These are phyloP conservation scores for Morpho helenor DNA, from an alignment of 2,888 invertebrate species.

Conservation along the genomic window DNA sequence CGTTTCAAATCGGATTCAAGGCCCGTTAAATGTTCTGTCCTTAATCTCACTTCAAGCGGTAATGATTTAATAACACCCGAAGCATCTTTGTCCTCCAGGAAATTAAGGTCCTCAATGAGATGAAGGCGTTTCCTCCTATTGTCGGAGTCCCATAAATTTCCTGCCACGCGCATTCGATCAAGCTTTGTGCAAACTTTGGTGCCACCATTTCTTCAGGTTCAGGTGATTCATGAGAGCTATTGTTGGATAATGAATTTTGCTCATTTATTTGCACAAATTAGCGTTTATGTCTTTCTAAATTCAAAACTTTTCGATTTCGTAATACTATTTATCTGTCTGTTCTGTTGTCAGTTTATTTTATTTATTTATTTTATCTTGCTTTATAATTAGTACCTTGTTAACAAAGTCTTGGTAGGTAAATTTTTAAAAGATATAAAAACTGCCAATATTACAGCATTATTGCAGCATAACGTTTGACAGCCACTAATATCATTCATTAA, in stretches of 20 bases:
- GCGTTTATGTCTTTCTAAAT: slow-evolving; percentile 39
- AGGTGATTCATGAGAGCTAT: slow-evolving; percentile 56
- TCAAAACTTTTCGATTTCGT: background rate
- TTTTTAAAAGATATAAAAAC: too few relatives aligned
- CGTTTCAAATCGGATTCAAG: slow-evolving; percentile 2
- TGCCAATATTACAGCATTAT: too few relatives aligned
- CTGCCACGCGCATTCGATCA: slow-evolving; percentile 35
- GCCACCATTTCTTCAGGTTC: slow-evolving; percentile 41
- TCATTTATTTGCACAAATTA: slow-evolving; percentile 36
- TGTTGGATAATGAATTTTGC: slow-evolving; percentile 68
- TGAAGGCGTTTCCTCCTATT: slow-evolving; percentile 38
- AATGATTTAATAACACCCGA: slow-evolving; percentile 29
- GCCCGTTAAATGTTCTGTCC: background rate
- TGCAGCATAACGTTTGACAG: too few relatives aligned
- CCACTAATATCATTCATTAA: too few relatives aligned
- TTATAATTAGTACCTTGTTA: too few relatives aligned
- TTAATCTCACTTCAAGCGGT: slow-evolving; percentile 29
- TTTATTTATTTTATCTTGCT: too few relatives aligned
- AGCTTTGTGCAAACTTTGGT: slow-evolving; percentile 44
- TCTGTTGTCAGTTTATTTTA: too few relatives aligned
- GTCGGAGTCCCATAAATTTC: slow-evolving; percentile 52
- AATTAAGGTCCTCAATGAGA: slow-evolving; percentile 55
- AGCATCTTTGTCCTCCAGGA: slow-evolving; percentile 37
- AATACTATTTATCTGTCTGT: background rate
- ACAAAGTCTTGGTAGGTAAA: too few relatives aligned